Base-by-base conservation (phyloP, 35 echinoderm and acorn worm genomes). In the Apostichopus californicus region DNA sequence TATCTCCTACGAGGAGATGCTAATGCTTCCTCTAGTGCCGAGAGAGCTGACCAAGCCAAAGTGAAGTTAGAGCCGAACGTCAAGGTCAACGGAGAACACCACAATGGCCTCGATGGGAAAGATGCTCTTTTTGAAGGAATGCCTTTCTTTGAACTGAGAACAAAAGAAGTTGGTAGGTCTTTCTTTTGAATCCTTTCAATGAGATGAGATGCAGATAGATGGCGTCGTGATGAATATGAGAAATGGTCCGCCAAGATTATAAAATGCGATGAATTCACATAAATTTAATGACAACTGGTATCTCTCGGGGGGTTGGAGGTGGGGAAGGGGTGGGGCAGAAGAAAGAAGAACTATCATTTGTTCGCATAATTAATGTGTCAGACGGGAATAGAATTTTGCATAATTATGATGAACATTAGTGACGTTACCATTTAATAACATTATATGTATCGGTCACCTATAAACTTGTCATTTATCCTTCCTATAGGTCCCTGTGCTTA, bases 91-190 rank as follows among this genome's bases (percentile, higher is more conserved):
- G 94, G 94, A 54, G 77, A 93, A 55, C 24, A 66, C 17, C 79
- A 77, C 11, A 79, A 87, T 46, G 73, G 68, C 15, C 34, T 87
- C 13, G 66, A 79, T 78, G 61, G 80, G 77, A 93, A 34, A 87
- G 96, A 98, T 80, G 96, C 96, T 3, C 79, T 98, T 15, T 98
- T 95, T 93, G 96, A 98, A 86, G 96, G 96, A n/a, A 98, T 98
- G 96, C 96, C 96, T 24, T 98, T 98, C 78, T 94, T 93, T 86
- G 96, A 98, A 58, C 81, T 98, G 5, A 94, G 90, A 52, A 90
- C 89, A 24, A 98, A 94, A 78, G 96, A 98, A 95, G 83, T 98
- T 79, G 96, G 96, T 98, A 83, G 88, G 96, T 93, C 25, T 46
- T 56, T 20, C 10, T 10, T 77, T 90, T 15, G 4, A 34, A 23